A percentile compares a stretch with the other conserved stretches of the same genome.
These are phyloP conservation scores for Halictus ligatus DNA, from an alignment of 2,888 invertebrate species.

Conservation along the genomic window DNA sequence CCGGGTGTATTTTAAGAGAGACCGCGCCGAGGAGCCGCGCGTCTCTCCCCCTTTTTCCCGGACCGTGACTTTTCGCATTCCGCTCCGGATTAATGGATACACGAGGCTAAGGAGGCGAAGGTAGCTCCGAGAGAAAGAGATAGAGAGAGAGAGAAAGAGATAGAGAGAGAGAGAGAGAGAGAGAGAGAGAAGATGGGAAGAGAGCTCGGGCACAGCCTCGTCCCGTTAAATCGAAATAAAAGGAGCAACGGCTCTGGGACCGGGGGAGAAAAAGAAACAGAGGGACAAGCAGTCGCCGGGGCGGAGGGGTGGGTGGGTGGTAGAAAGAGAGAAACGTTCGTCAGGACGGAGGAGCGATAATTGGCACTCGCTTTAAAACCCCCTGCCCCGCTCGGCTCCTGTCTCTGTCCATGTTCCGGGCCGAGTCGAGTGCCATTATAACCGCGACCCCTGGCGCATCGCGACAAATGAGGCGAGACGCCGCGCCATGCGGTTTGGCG, in stretches of 20 bases:
- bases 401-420: constrained; percentile 6
- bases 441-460: constrained; percentile 54
- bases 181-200: not conserved
- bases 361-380: constrained; percentile 62
- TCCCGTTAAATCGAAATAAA: constrained; percentile 59
- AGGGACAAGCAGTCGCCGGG: not conserved
- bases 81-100: constrained; percentile 65
- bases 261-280: not conserved
- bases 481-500: constrained; percentile 16
- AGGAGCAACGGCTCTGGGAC: constrained; percentile 13
- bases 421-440: constrained; percentile 54
- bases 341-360: constrained; percentile 60
- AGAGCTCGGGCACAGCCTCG: not conserved
- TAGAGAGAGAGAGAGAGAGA: too few relatives aligned
- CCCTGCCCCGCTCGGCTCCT: not conserved
- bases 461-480: constrained; percentile 61
- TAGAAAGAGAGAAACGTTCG: constrained; percentile 30
- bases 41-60: constrained; percentile 45
- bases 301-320: not conserved
- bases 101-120: constrained; percentile 39
- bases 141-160: not conserved
- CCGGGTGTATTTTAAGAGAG: constrained; percentile 58
- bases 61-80: constrained; percentile 63
- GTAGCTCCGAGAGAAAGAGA: not conserved
- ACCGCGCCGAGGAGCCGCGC: constrained; percentile 5